Conservation (phyloP, 1,140 invertebrate species). For the Aphis gossypii region DNA sequence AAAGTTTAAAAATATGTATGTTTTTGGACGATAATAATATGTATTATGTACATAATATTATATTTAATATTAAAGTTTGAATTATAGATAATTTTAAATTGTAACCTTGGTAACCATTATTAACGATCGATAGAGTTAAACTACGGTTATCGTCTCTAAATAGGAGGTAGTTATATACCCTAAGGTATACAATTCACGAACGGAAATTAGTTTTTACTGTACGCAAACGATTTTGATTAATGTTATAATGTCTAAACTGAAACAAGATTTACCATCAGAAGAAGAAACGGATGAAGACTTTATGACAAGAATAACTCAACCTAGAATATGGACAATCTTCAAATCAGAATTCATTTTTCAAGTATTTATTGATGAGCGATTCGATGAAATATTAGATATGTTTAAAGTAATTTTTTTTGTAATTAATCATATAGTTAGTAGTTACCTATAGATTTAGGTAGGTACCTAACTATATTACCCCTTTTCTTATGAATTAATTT, state of each 20-base stretch:
- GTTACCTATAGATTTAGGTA: background rate
- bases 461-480: too few relatives aligned
- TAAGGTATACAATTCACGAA: background rate
- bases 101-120: background rate
- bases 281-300: slow-evolving; percentile 48
- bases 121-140: background rate
- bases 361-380: slow-evolving; percentile 15
- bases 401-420: slow-evolving; percentile 26
- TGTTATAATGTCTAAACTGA: background rate
- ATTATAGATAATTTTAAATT: background rate
- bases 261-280: background rate
- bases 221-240: too few relatives aligned
- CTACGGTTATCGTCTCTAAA: background rate
- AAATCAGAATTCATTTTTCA: slow-evolving; percentile 30
- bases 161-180: background rate
- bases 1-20: background rate
- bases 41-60: background rate
- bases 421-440: background rate
- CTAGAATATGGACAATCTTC: slow-evolving; percentile 21
- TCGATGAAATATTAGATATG: slow-evolving; percentile 39
- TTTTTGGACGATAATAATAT: background rate
- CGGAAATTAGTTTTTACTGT: background rate
- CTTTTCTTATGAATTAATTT: too few relatives aligned
- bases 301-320: slow-evolving; percentile 43
- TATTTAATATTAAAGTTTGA: background rate